These are phyloP conservation scores for Rhombomys opimus DNA, from an alignment of 2,113 vertebrate species.

Conservation along the genomic window DNA sequence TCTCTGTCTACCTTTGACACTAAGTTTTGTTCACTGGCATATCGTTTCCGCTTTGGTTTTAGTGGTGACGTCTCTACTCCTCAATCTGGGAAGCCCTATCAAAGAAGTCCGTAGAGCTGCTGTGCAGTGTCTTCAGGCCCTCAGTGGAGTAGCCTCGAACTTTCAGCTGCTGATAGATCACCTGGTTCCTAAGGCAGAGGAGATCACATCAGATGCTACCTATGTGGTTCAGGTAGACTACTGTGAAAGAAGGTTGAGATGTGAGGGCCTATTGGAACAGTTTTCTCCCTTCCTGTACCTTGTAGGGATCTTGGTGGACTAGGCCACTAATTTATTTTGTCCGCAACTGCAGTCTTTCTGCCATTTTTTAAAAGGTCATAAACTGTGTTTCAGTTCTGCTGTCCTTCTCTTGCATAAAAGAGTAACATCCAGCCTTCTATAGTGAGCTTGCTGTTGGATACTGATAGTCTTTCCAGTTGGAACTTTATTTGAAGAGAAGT, in stretches of 20 bases:
- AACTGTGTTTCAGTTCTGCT: neutral
- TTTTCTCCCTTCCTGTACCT: neutral
- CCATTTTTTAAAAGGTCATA: neutral
- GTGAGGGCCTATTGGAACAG: fast-evolving
- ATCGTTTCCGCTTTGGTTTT: conserved; percentile 47
- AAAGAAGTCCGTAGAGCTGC: conserved; percentile 93
- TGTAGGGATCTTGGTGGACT: neutral
- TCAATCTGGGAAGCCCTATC: conserved; percentile 90
- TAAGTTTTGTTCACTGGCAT: neutral
- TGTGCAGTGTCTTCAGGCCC: conserved; percentile 86
- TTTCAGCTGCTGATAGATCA: conserved; percentile 89
- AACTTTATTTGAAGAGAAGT: neutral
- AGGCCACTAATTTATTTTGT: neutral
- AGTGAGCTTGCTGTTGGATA: neutral
- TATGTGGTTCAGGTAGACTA: conserved; percentile 90
- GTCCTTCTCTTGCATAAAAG: neutral
- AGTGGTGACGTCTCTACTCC: conserved; percentile 93
- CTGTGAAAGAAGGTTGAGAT: neutral
- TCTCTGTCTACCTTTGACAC: neutral
- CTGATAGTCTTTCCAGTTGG: neutral
- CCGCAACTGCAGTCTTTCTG: neutral
- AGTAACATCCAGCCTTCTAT: neutral
- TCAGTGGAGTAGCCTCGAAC: conserved; percentile 84
- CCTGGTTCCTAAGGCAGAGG: conserved; percentile 90
- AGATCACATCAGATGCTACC: conserved; percentile 91